Evolutionary conservation across 2,888 invertebrate genomes (phyloP), one percentile per base, ranked within the genome.

Genomic region (Caenorhabditis panamensis): DNA sequence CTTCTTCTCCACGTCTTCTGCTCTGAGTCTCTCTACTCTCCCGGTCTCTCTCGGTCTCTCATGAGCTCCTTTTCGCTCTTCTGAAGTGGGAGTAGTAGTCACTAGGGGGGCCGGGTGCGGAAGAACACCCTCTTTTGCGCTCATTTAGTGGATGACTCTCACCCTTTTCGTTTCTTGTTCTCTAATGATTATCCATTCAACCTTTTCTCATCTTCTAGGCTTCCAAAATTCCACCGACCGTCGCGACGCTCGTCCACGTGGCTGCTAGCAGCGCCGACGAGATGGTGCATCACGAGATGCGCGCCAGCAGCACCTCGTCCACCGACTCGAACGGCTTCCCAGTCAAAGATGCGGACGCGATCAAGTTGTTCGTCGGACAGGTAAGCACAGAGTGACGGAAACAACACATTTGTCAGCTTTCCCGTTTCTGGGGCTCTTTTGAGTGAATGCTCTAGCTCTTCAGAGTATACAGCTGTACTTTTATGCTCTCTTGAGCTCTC

Each of bases 311-410:
- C 58, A 84, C 88, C 64, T 83, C 87, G 8, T 89, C 89, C 31
- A 91, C 90, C 20, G 90, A 91, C 78, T 85, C 85, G 62, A 89
- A 89, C 68, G 91, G 90, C 13, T 91, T 91, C 68, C 91, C 91
- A 28, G 91, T 91, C 31, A 93, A 93, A 87, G 93, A 93, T 87
- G 91, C 92, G 36, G 93, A 93, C 87, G 93, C 93, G 36, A 91
- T 96, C 84, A 96, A 96, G 92, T 93, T 96, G 77, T 96, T 96
- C 92, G 95, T 96, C 69, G 96, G 96, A 20, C 90, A 90, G 88
- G 90, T 90, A 6, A 3, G 49, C 4, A 20, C 3, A 49, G 4
- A 20, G 20, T 22, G 16, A 9, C 41, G 41, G 41, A 41, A 41
- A 9, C 9, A 41, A 3, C 41, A 41, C 31, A 31, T 31, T 31